phyloP scores from a whole-genome alignment of 2,797 vertebrate genomes.

The Smutsia gigantea region DNA sequence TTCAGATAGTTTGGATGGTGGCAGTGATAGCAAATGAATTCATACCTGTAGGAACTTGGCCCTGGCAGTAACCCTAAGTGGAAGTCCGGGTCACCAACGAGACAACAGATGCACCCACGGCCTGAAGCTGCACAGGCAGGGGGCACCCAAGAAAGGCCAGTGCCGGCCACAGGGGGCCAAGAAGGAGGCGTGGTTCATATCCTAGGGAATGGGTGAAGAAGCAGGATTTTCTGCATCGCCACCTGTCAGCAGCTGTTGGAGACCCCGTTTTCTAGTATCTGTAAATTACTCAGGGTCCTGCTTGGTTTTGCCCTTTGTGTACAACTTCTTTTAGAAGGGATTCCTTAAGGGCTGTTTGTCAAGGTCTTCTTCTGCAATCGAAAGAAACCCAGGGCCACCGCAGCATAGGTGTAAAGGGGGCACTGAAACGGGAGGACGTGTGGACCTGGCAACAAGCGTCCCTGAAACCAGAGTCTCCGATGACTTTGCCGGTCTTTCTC shows the following conservation, averaged over 20 bases:
- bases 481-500: too few species aligned
- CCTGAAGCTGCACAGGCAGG: background rate
- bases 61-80: background rate
- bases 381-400: background rate
- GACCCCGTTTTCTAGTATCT: background rate
- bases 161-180: background rate
- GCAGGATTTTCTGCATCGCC: background rate
- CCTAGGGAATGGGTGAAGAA: background rate
- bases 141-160: background rate
- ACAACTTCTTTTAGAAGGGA: background rate
- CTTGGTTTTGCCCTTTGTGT: background rate
- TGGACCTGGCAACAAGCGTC: background rate
- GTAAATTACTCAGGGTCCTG: background rate
- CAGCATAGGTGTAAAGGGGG: background rate
- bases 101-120: fast-evolving
- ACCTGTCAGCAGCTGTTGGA: background rate
- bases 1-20: background rate
- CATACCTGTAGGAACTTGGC: background rate
- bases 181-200: background rate
- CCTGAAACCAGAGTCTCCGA: background rate
- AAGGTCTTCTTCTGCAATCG: background rate
- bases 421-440: background rate
- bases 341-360: background rate
- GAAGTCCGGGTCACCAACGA: background rate
- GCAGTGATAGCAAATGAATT: background rate